Evolutionary conservation across 2,113 vertebrate species (phyloP).

Genomic region (Vanacampus margaritifer): DNA sequence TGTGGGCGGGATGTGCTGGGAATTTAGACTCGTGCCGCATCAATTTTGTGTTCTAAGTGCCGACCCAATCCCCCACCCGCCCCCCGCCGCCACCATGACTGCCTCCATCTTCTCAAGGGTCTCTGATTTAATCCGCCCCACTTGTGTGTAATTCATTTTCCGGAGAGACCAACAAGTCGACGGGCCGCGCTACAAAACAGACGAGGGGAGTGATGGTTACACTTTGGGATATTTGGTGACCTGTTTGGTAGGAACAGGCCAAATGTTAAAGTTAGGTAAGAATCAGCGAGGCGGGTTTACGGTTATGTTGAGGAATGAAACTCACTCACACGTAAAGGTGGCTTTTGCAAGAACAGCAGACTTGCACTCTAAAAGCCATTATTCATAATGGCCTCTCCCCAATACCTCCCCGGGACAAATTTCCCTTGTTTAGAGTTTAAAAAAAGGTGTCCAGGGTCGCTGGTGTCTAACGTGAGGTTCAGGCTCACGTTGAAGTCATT

Average conservation of each 20-base stretch:
- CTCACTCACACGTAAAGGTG: constrained; percentile 33
- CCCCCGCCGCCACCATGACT: constrained; percentile 30
- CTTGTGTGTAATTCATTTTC: constrained; percentile 50
- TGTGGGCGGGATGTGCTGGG: constrained; percentile 38
- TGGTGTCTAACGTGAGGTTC: neutral
- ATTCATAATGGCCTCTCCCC: constrained; percentile 39
- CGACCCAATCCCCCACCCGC: constrained; percentile 21
- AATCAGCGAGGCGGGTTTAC: constrained; percentile 19
- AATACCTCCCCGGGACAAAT: constrained; percentile 20
- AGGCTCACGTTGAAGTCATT: no score
- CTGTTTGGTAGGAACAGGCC: no score
- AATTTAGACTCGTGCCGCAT: constrained; percentile 34
- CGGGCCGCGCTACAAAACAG: neutral
- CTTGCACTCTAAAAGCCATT: constrained; percentile 59
- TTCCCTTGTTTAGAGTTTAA: constrained; percentile 26
- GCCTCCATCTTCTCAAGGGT: constrained; percentile 54
- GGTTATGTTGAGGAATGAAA: constrained; percentile 20
- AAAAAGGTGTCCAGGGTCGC: neutral
- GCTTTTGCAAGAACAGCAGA: constrained; percentile 30
- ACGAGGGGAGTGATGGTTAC: no score
- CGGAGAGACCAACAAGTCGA: constrained; percentile 25
- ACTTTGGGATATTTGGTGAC: neutral
- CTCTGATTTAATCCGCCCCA: constrained; percentile 57
- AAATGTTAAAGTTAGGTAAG: constrained; percentile 9
- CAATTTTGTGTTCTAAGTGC: constrained; percentile 41